phyloP scores from a whole-genome alignment of 2,888 invertebrate genomes.

The Philereme transversata region DNA sequence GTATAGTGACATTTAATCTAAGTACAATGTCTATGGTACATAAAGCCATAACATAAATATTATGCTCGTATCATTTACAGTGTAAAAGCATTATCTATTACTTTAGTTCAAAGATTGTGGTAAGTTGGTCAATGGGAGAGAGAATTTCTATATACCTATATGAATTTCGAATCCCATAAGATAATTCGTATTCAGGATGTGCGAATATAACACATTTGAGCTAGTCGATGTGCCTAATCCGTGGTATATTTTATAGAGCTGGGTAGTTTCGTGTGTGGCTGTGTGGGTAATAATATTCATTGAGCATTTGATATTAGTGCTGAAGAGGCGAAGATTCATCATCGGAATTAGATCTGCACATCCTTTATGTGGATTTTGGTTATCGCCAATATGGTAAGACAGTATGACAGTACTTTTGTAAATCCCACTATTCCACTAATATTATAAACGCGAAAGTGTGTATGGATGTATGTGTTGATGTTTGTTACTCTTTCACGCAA shows the following conservation, averaged over 20 bases:
- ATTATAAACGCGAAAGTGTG: too few species aligned
- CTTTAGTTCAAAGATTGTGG: conserved; percentile 18
- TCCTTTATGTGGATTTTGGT: too few species aligned
- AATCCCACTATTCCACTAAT: too few species aligned
- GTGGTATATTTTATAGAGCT: neutral
- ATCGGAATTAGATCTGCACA: too few species aligned
- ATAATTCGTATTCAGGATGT: conserved; percentile 21
- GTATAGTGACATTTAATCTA: conserved; percentile 18
- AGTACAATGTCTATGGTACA: conserved; percentile 20
- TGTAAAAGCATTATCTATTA: conserved; percentile 10
- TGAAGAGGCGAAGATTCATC: too few species aligned
- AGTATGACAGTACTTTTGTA: too few species aligned
- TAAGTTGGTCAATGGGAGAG: conserved; percentile 21
- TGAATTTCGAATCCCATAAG: conserved; percentile 22
- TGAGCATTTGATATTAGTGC: too few species aligned
- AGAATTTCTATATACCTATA: conserved; percentile 25
- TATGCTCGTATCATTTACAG: conserved; percentile 14
- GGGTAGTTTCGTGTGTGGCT: too few species aligned
- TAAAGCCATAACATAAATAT: conserved; percentile 21
- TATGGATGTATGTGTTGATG: too few species aligned
- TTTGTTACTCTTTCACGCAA: too few species aligned
- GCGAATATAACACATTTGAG: conserved; percentile 8
- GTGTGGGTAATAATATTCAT: too few species aligned
- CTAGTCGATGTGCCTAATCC: neutral
- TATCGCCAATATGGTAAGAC: too few species aligned